A percentile compares a stretch with the other conserved stretches of the same genome.
These are phyloP conservation scores for Plectropomus leopardus DNA, from an alignment of 2,113 vertebrate genomes.

Conservation along the genomic window DNA sequence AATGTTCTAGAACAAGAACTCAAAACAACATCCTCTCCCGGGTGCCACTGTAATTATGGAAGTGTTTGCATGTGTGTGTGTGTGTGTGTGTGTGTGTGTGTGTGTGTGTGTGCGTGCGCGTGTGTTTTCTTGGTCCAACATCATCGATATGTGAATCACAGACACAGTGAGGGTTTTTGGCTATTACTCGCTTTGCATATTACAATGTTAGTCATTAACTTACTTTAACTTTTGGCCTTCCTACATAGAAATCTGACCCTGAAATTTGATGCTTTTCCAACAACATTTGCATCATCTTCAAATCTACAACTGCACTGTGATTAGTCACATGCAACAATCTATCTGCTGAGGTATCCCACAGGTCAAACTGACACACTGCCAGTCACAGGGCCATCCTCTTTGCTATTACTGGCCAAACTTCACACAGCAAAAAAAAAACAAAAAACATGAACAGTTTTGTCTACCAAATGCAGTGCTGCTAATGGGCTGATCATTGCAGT, in stretches of 20 bases:
- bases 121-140: conserved; percentile 19
- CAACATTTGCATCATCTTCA: neutral
- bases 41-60: conserved; percentile 1
- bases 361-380: neutral
- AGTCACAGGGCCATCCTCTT: neutral
- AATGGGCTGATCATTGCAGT: conserved; percentile 8
- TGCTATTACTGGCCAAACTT: neutral
- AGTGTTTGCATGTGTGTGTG: neutral
- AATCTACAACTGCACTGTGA: neutral
- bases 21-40: conserved; percentile 28
- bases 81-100: conserved; percentile 12
- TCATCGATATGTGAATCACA: neutral
- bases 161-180: neutral
- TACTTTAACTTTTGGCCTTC: neutral
- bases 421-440: neutral
- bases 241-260: neutral
- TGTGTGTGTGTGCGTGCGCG: conserved; percentile 8
- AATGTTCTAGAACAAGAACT: conserved; percentile 47
- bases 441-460: neutral
- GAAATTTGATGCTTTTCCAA: neutral
- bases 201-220: neutral
- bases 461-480: neutral
- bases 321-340: neutral
- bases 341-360: too few relatives aligned
- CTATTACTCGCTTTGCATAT: neutral